Evolutionary conservation across 2,113 vertebrate genomes (phyloP), one percentile per base, ranked within the genome.

Genomic region (Saguinus imperator): DNA sequence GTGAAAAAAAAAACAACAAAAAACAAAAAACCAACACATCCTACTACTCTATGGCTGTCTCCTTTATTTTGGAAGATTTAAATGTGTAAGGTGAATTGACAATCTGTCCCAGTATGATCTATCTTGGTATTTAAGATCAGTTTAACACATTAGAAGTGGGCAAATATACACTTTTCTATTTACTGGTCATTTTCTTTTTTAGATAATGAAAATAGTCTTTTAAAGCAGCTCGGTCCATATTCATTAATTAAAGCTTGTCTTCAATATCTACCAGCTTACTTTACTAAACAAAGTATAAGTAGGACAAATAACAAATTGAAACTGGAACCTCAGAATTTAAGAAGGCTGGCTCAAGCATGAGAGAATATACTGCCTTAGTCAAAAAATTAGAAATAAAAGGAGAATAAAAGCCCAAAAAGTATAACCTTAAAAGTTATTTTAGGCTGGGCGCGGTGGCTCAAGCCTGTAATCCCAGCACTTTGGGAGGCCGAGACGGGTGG

Each of bases 321-420:
- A 23, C 5, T 25, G 77, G 43, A 92, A 86, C 10, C 40, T 86
- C 16, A 94, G 50, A 95, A 89, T 92, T 57, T 72, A 86, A 87
- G 40, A 57, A 89, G 14, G 18, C 37, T 89, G 72, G 16, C n/a
- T 87, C 32, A 57, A 72, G n/a, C 58, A 9, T 86, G 76, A 55
- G 52, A 85, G 29, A 84, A 75, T 55, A 75, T 77, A 13, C 12
- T 79, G n/a, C 9, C 21, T 79, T 25, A 93, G 32, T 80, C 75
- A 75, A 23, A 52, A 94, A 94, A 95, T 27, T 48, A 91, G n/a
- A 81, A 84, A 43, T 35, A 91, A 89, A 79, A 48, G n/a, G 8
- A 87, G 17, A 92, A 57, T 75, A 89, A 89, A 92, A 72, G 86
- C 25, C 5, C 45, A 89, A 37, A 27, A 16, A 21, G 7, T 57